Base-by-base conservation (phyloP, 2,888 invertebrate species). In the Lypha dubia region DNA sequence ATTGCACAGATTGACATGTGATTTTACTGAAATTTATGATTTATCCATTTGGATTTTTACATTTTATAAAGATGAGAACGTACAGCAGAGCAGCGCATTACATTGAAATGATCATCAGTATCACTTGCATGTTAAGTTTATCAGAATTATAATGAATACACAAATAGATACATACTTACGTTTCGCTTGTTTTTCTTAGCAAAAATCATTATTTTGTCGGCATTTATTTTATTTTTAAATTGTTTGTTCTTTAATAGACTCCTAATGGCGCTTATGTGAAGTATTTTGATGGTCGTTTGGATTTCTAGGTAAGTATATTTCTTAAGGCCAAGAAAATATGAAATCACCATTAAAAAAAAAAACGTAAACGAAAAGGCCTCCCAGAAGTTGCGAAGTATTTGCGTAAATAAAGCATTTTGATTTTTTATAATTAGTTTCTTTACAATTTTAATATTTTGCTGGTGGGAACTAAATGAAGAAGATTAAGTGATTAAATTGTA, bases 1-100 rank as follows among this genome's bases (percentile, higher is more conserved):
- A 80, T 73, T 80, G 74, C 51, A 44, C 44, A 60, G 75, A 76
- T 79, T 84, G 73, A 80, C 84, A 70, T 80, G 76, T 32, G 67
- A 76, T 67, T 84, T 79, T 67, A 75, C 71, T 84, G 71, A 79
- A 71, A 80, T 76, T 80, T 80, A 80, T 80, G 84, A 71, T 76
- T 76, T 80, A 80, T 76, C 67, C 71, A 73, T 73, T 68, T 62
- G 51, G 24, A 74, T 67, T 80, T 67, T 80, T 58, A 67, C 28
- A 65, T 79, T 79, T 60, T 38, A 49, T 65, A 51, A 6, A 70
- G 65, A 46, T 67, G 46, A 17, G 56, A 58, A 22, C 17, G 32
- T 17, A 22, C 8, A 38, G 17, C 15, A 41, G 22, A 49, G n/a
- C n/a, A n/a, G n/a, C n/a, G n/a, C n/a, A n/a, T n/a, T 24, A 17